A percentile compares a stretch with the other conserved stretches of the same genome.
phyloP scores from a whole-genome alignment of 2,113 vertebrate species.

The Mola mola region DNA sequence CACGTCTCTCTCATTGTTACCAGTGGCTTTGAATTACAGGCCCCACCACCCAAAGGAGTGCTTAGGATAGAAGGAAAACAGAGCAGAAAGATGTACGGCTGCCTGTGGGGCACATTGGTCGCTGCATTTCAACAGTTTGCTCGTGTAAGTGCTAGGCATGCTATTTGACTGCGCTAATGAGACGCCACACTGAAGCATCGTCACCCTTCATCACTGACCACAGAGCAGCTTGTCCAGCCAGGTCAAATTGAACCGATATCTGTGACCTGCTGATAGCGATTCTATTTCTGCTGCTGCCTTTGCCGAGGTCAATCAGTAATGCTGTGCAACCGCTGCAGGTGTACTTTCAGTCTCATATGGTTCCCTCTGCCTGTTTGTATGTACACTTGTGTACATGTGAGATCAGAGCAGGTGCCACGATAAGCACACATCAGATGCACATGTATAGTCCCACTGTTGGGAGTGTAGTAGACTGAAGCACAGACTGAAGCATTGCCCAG shows the following conservation, averaged over 20 bases:
- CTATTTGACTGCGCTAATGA: too few species aligned
- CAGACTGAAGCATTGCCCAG: background rate
- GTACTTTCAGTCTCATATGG: background rate
- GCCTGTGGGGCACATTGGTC: background rate
- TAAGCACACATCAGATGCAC: constrained; percentile 33
- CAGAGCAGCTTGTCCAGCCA: constrained; percentile 24
- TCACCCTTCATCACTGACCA: constrained; percentile 40
- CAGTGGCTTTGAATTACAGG: constrained; percentile 61
- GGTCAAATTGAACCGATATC: constrained; percentile 70
- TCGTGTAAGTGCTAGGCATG: too few species aligned
- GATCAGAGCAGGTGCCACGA: constrained; percentile 62
- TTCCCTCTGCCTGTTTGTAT: constrained; percentile 8
- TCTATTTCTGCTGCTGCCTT: constrained; percentile 54
- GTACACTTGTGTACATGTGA: constrained; percentile 49
- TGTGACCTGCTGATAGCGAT: constrained; percentile 60
- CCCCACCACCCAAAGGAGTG: constrained; percentile 36
- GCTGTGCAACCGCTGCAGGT: constrained; percentile 22
- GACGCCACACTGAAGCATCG: constrained; percentile 23
- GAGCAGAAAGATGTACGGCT: background rate
- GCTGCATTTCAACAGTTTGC: too few species aligned
- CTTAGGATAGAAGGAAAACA: constrained; percentile 4
- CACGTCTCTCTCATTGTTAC: constrained; percentile 40
- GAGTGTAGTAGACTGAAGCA: background rate
- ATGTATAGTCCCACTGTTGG: background rate
- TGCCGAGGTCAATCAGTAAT: constrained; percentile 67